Evolutionary conservation across 1,140 invertebrate species (phyloP).

Genomic region (Ostrea denselamellosa): DNA sequence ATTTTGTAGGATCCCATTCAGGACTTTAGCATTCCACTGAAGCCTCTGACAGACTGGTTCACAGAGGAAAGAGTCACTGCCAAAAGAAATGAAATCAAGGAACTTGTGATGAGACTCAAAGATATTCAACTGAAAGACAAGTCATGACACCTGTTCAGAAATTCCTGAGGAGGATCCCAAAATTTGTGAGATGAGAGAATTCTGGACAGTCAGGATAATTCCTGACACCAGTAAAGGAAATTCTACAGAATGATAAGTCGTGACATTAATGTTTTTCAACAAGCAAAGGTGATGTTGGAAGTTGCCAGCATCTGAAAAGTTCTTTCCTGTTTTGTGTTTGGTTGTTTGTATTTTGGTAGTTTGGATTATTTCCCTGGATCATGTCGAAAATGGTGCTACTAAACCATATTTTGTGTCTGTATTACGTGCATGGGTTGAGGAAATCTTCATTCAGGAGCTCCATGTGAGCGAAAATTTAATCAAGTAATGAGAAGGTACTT

Average conservation of each 20-base stretch:
- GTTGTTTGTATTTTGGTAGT: not conserved
- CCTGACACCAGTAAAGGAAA: constrained; percentile 75
- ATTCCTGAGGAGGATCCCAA: too few species aligned
- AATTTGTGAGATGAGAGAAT: too few species aligned
- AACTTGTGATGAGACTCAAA: constrained; percentile 77
- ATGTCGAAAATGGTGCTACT: not conserved
- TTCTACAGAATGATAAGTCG: constrained; percentile 64
- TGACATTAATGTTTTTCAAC: constrained; percentile 26
- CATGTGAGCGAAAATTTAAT: too few species aligned
- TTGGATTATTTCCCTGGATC: not conserved
- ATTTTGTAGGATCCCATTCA: constrained; percentile 77
- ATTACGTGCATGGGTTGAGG: not conserved
- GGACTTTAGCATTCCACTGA: constrained; percentile 78
- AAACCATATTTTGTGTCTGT: not conserved
- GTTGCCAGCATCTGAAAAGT: not conserved
- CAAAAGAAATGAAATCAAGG: constrained; percentile 77
- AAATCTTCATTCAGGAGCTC: not conserved
- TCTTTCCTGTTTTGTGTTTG: too few species aligned
- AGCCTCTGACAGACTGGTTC: constrained; percentile 78
- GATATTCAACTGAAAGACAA: constrained; percentile 66
- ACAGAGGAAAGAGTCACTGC: constrained; percentile 71
- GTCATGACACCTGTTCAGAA: constrained; percentile 41
- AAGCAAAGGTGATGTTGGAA: not conserved
- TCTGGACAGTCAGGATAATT: constrained; percentile 55
- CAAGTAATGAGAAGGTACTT: too few species aligned